Percentiles rank a stretch among this genome's conserved stretches.
phyloP scores from a whole-genome alignment of 1,140 invertebrate genomes.

The Tyrophagus putrescentiae region DNA sequence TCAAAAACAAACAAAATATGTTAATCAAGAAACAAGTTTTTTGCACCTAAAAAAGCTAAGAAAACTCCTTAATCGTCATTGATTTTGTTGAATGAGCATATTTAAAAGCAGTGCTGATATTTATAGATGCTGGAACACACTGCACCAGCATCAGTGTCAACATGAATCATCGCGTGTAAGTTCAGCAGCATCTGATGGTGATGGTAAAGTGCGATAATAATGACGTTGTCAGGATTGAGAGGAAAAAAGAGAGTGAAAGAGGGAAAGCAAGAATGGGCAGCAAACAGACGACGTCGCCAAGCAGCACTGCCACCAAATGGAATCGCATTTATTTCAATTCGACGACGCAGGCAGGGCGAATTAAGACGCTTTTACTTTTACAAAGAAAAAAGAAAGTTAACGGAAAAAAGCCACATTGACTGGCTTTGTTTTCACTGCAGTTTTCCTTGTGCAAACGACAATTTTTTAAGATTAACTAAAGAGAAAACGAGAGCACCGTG shows the following conservation, averaged over 20 bases:
- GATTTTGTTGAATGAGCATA: no score
- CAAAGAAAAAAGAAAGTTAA: constrained; percentile 1
- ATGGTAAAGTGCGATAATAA: not conserved
- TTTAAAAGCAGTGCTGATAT: no score
- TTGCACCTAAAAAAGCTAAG: no score
- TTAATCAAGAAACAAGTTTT: no score
- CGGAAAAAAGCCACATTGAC: not conserved
- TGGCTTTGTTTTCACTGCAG: not conserved
- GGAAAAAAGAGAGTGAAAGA: no score
- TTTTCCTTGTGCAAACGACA: not conserved
- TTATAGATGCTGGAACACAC: no score
- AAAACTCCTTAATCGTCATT: no score
- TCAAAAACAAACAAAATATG: no score
- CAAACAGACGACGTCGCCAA: no score
- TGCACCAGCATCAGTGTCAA: no score
- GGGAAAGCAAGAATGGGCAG: no score
- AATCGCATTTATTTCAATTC: constrained; percentile 1
- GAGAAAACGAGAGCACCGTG: not conserved
- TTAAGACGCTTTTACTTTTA: not conserved
- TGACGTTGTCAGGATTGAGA: not conserved
- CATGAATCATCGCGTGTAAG: constrained; percentile 1
- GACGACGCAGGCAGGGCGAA: constrained; percentile 1
- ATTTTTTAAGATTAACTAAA: not conserved
- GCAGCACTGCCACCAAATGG: not conserved
- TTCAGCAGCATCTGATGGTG: not conserved